Conservation (phyloP, 2,888 invertebrate species). For the Hydraecia micacea region DNA sequence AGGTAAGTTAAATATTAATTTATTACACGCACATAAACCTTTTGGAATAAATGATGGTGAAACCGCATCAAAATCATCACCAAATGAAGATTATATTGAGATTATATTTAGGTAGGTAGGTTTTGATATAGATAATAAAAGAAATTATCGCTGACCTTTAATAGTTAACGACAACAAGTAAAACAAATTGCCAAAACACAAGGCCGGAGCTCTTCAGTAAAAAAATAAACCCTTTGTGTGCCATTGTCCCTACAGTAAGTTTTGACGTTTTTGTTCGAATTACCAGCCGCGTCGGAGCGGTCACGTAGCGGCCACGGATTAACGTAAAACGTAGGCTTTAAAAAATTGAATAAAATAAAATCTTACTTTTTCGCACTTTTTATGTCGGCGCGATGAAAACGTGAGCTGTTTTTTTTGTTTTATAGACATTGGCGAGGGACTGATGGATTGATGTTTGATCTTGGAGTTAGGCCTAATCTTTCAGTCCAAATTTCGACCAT, state of each 20-base stretch:
- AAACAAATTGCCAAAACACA: conserved; percentile 31
- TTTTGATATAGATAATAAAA: neutral
- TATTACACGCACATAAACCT: too few relatives aligned
- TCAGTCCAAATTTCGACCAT: neutral
- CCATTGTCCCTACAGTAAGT: conserved; percentile 30
- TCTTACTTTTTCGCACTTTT: conserved; percentile 51
- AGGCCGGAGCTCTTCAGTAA: conserved; percentile 9
- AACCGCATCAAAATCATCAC: neutral
- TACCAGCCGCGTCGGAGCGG: conserved; percentile 45
- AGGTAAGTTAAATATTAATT: neutral
- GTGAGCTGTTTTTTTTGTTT: conserved; percentile 41
- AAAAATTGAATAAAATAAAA: conserved; percentile 60
- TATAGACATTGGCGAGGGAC: neutral
- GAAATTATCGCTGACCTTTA: conserved; percentile 12
- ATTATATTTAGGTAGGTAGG: neutral
- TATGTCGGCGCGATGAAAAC: conserved; percentile 29
- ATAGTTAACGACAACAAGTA: conserved; percentile 10
- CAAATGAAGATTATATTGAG: neutral
- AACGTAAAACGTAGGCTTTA: conserved; percentile 52
- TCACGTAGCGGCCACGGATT: conserved; percentile 57
- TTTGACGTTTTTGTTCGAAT: conserved; percentile 49
- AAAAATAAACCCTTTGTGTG: conserved; percentile 42
- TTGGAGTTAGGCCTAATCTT: neutral
- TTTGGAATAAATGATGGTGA: neutral
- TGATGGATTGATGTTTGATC: conserved; percentile 34